Evolutionary conservation across 2,888 invertebrate genomes (phyloP), one percentile per base, ranked within the genome.

Genomic region (Drosophila ustulata): DNA sequence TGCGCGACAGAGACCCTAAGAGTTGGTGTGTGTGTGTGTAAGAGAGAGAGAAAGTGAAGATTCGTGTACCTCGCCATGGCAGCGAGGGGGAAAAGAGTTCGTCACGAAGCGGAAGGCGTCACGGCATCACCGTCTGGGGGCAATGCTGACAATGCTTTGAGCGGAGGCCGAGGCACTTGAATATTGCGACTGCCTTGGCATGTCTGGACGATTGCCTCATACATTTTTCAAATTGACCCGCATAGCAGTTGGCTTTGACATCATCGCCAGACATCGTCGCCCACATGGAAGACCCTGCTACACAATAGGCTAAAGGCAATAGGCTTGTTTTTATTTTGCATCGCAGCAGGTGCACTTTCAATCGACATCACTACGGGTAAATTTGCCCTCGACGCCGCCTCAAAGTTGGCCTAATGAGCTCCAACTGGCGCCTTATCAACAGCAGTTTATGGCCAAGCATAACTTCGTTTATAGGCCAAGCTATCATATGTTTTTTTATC

Each of bases 211-310:
- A 82, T 82, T 71, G 73, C 69, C 78, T 65, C 75, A 77, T 74
- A 78, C 47, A 78, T 80, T 82, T 73, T 82, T 73, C 47, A 78
- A 78, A 80, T 80, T 86, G 89, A 89, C 89, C 89, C 78, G 78
- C 87, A 85, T 82, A 68, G 58, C 64, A 74, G 39, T 45, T 3
- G 41, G 50, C 75, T 80, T 86, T 88, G 89, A 83, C 87, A 89
- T 80, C 87, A 82, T 71, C 77, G 39, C 64, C 13, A 52, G 46
- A 34, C 28, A 43, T 43, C 23, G 52, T 43, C n/a, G 52, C 45
- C 49, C 57, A 63, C 46, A 34, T 34, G 8, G 0, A 8, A 26
- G 18, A 18, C 18, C 18, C 18, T 18, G 18, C 37, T 5, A 23
- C 39, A n/a, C n/a, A n/a, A 32, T 51, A 55, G 5, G 7, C 5